Evolutionary conservation across 2,113 vertebrate species (phyloP).

Genomic region (Myanophis thanlyinensis): DNA sequence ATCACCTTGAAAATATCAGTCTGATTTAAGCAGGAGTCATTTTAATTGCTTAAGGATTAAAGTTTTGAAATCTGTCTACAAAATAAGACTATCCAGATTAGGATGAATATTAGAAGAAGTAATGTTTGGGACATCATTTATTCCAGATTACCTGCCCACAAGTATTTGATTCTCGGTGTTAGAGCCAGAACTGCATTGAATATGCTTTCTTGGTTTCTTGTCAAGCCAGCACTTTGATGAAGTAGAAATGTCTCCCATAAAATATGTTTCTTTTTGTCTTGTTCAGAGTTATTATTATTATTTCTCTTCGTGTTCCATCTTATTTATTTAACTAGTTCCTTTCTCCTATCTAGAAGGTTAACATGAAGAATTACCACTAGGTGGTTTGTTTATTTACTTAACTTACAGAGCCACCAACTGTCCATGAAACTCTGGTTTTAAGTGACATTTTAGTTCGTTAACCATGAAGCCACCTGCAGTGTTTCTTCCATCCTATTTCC

Average conservation of each 20-base stretch:
- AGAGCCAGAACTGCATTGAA: background rate
- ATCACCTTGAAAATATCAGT: background rate
- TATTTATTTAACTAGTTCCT: background rate
- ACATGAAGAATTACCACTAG: background rate
- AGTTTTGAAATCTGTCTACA: background rate
- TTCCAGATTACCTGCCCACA: background rate
- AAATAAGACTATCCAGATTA: background rate
- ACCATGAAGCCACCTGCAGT: background rate
- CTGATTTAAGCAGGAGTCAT: background rate
- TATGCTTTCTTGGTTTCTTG: background rate
- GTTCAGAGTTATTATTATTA: background rate
- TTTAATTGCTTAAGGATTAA: background rate
- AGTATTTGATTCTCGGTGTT: background rate
- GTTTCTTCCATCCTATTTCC: background rate
- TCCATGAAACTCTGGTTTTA: background rate
- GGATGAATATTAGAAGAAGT: background rate
- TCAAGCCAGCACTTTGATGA: background rate
- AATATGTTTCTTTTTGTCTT: background rate
- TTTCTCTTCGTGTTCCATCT: background rate
- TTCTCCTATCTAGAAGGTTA: background rate
- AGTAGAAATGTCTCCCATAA: background rate
- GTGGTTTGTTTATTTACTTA: background rate
- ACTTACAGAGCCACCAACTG: background rate
- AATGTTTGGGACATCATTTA: background rate
- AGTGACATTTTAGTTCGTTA: background rate